Percentiles rank a stretch among this genome's conserved stretches.
Conservation (phyloP, 2,888 invertebrate species). For the Ptilodon capucinus region DNA sequence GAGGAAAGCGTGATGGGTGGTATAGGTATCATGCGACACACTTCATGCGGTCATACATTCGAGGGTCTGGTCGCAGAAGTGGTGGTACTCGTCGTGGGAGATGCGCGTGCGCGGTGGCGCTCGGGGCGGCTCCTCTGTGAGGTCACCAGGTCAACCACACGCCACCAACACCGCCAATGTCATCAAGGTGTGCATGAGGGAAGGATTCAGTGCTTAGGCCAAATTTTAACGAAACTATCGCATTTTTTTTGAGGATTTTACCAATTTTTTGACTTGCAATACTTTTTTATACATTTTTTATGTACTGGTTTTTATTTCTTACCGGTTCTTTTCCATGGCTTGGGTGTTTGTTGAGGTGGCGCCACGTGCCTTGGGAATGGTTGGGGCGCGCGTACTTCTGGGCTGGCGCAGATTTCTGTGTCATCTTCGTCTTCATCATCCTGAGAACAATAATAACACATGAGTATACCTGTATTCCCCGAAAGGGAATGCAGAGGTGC, state of each 20-base stretch:
- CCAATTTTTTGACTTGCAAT: no score
- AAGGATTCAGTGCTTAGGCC: slow-evolving; percentile 44
- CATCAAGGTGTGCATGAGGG: slow-evolving; percentile 46
- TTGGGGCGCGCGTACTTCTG: slow-evolving; percentile 69
- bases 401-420: slow-evolving; percentile 69
- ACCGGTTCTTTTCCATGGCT: slow-evolving; percentile 81
- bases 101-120: slow-evolving; percentile 80
- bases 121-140: slow-evolving; percentile 63
- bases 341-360: slow-evolving; percentile 64
- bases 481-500: no score
- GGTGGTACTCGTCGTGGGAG: slow-evolving; percentile 90
- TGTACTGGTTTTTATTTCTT: slow-evolving; percentile 18
- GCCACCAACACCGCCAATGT: slow-evolving; percentile 21
- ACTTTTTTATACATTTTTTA: no score
- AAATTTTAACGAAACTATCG: slow-evolving; percentile 4
- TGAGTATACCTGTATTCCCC: neutral
- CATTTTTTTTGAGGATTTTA: neutral
- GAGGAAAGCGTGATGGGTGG: slow-evolving; percentile 53
- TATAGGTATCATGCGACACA: slow-evolving; percentile 49
- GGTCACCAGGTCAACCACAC: slow-evolving; percentile 21
- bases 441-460: slow-evolving; percentile 37
- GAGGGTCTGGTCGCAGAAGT: slow-evolving; percentile 89
- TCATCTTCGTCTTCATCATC: slow-evolving; percentile 79
- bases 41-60: slow-evolving; percentile 85
- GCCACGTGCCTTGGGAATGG: slow-evolving; percentile 73